A percentile compares a stretch with the other conserved stretches of the same genome.
phyloP scores from a whole-genome alignment of 2,797 vertebrate species.

The Agapornis canus region DNA sequence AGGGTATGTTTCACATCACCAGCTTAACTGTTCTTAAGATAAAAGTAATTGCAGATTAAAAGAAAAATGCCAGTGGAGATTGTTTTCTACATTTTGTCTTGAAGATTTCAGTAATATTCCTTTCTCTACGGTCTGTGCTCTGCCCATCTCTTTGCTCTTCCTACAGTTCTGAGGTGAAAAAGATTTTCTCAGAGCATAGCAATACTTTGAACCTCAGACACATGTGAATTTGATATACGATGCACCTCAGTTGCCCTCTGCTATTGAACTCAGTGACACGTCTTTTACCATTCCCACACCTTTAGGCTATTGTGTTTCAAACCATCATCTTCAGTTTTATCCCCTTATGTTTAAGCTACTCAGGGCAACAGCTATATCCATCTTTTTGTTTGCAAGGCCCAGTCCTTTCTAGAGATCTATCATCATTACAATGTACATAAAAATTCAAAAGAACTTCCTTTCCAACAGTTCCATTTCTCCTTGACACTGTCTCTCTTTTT shows the following conservation, averaged over 20 bases:
- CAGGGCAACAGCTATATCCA: not conserved
- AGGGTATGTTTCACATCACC: not conserved
- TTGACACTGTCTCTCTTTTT: not conserved
- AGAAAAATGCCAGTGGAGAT: not conserved
- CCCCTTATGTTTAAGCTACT: not conserved
- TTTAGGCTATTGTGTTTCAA: not conserved
- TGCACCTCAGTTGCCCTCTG: not conserved
- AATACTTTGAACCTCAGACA: not conserved
- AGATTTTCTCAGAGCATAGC: not conserved
- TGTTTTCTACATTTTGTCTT: not conserved
- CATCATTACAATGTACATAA: not conserved
- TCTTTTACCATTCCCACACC: not conserved
- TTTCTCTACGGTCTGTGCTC: not conserved
- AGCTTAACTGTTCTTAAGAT: not conserved
- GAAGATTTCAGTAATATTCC: not conserved
- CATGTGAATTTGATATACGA: not conserved
- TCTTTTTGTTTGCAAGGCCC: not conserved
- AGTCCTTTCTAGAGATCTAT: not conserved
- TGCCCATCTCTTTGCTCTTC: not conserved
- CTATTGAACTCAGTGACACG: not conserved
- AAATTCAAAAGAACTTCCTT: not conserved
- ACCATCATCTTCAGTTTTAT: not conserved
- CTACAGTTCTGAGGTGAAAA: not conserved
- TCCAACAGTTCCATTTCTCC: not conserved
- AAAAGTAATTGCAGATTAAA: not conserved